Evolutionary conservation across 2,113 vertebrate genomes (phyloP), one percentile per base, ranked within the genome.

Genomic region (Eupsittula cactorum): DNA sequence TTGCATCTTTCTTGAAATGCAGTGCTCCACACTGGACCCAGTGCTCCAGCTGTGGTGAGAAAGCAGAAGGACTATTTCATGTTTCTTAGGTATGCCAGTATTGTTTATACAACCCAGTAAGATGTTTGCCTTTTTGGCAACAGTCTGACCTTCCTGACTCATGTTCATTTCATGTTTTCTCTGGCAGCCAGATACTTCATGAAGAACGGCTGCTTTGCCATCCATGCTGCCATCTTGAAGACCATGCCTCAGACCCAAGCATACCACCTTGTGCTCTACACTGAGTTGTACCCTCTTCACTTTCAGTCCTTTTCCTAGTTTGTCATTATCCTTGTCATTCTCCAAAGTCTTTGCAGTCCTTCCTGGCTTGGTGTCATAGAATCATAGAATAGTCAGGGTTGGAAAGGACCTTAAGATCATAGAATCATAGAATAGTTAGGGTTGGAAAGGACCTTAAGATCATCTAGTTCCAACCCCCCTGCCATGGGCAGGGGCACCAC

Each of bases 21-120:
- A n/a, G 35, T 65, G 27, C 28, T n/a, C 62, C 70, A 78, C 55
- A 88, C 52, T 41, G 57, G 74, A 89, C 57, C 4, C 52, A n/a
- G 44, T 23, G 3, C 47, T 91, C 35, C 67, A 91, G 57, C 76
- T 79, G 69, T 25, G 24, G 74, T 87, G 81, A 84, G 86, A 86
- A 88, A 95, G 60, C 80, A 93, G 69, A 39, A 91, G 46, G 80
- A 71, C 77, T 57, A 75, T 84, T 93, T 92, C 35, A 57, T 39
- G 52, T 86, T 92, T 86, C 62, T 79, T 79, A 82, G 39, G 76
- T 86, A 64, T 65, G 73, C 60, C 86, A 68, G 29, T 37, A 57
- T 27, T 84, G 62, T 95, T 96, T 95, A 95, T 52, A 95, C 20
- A 89, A 52, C 7, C 16, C 33, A n/a, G 14, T 50, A 84, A 0